Evolutionary conservation across 2,113 vertebrate species (phyloP).

Genomic region (Aix galericulata): DNA sequence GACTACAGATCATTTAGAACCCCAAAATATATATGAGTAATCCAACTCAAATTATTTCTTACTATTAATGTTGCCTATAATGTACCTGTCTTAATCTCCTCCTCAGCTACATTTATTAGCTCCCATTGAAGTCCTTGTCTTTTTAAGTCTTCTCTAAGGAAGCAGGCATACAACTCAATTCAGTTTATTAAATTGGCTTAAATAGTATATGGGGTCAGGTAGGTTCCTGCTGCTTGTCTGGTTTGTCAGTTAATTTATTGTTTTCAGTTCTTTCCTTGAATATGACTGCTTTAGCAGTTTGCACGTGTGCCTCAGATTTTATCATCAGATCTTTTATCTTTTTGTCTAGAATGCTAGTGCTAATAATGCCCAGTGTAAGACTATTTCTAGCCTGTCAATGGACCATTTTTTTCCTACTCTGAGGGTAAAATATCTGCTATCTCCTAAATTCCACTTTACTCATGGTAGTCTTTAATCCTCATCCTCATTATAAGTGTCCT

Average conservation of each 20-base stretch:
- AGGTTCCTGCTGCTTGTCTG: neutral
- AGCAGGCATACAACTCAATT: neutral
- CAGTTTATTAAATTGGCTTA: neutral
- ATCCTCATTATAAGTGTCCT: neutral
- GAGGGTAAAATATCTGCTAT: neutral
- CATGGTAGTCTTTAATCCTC: neutral
- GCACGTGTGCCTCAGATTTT: neutral
- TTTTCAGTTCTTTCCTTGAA: neutral
- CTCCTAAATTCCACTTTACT: neutral
- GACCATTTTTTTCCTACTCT: neutral
- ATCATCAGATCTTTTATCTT: neutral
- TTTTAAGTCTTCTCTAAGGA: neutral
- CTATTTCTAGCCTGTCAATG: neutral
- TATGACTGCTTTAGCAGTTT: neutral
- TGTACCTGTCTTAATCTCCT: neutral
- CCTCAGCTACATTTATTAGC: neutral
- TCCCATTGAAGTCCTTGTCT: neutral
- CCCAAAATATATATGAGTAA: neutral
- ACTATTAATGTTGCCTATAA: neutral
- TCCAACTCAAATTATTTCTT: neutral
- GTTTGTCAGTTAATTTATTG: neutral
- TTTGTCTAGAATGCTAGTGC: neutral
- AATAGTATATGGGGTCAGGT: neutral
- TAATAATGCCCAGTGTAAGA: neutral
- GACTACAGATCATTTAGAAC: neutral